Conservation (phyloP, 1,140 invertebrate species). For the Bilobella aurantiaca region DNA sequence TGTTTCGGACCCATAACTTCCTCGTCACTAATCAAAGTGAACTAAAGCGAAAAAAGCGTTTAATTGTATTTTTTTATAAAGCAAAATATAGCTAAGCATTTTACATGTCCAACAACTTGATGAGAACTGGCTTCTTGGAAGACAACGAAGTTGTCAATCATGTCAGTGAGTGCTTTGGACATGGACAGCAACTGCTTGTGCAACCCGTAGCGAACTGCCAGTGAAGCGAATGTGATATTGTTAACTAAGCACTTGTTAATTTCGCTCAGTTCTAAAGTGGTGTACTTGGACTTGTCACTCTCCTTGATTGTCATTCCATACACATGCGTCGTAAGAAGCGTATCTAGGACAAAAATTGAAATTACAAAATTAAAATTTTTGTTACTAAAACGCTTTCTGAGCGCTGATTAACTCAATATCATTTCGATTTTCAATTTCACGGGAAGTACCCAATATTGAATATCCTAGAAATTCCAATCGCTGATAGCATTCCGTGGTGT, state of each 20-base stretch:
- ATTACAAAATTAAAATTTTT: no score
- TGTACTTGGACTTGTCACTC: constrained; percentile 1
- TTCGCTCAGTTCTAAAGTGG: constrained; percentile 42
- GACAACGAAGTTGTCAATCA: constrained; percentile 47
- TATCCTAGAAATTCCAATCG: constrained; percentile 52
- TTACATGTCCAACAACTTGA: constrained; percentile 35
- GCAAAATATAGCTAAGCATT: background rate
- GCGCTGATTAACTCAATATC: no score
- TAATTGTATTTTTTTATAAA: no score
- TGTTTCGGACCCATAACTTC: constrained; percentile 14
- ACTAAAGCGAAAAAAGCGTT: constrained; percentile 50
- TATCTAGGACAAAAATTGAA: background rate
- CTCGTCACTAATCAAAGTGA: constrained; percentile 45
- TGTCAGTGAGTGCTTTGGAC: constrained; percentile 41
- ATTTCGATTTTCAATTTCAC: background rate
- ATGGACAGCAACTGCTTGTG: constrained; percentile 39
- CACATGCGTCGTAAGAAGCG: background rate
- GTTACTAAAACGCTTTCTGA: no score
- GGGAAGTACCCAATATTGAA: constrained; percentile 45
- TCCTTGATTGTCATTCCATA: background rate
- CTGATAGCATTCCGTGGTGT: constrained; percentile 49
- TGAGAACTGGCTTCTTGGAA: constrained; percentile 42
- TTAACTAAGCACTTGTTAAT: constrained; percentile 51
- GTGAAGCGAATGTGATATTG: constrained; percentile 50
- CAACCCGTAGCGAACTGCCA: constrained; percentile 49